phyloP scores from a whole-genome alignment of 2,888 invertebrate genomes.

The Slavum lentiscoides region DNA sequence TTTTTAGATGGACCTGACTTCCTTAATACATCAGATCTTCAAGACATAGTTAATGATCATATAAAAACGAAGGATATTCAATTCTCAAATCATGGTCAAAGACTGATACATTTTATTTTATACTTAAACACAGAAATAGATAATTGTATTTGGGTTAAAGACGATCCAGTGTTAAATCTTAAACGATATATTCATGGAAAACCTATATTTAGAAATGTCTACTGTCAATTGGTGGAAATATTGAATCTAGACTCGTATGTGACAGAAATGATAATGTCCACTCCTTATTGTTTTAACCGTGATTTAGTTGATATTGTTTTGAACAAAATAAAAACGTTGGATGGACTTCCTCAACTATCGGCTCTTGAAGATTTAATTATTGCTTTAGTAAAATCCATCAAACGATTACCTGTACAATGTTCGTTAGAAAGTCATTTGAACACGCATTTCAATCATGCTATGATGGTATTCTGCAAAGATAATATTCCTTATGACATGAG shows the following conservation, averaged over 20 bases:
- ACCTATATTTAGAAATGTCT: not conserved
- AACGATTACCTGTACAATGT: not conserved
- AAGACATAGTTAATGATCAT: not conserved
- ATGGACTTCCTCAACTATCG: not conserved
- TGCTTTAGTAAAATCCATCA: conserved; percentile 4
- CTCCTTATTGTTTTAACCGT: conserved; percentile 38
- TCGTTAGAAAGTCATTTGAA: not conserved
- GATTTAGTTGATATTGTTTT: conserved; percentile 20
- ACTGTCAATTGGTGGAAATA: not conserved
- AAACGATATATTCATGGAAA: conserved; percentile 8
- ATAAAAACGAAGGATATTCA: not conserved
- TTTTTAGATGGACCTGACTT: not conserved
- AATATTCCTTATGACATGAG: not conserved
- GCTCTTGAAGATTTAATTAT: conserved; percentile 7
- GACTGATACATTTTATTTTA: conserved; percentile 23
- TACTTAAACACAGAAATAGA: conserved; percentile 22
- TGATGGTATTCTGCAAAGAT: not conserved
- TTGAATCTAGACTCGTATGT: not conserved
- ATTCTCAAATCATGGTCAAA: not conserved
- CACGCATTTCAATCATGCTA: conserved; percentile 8
- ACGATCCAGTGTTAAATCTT: not conserved
- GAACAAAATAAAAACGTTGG: not conserved
- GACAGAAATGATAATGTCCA: conserved; percentile 10
- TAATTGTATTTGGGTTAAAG: conserved; percentile 14
- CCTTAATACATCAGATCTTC: not conserved